Base-by-base conservation (phyloP, 1,140 invertebrate genomes). In the Cepaea nemoralis region DNA sequence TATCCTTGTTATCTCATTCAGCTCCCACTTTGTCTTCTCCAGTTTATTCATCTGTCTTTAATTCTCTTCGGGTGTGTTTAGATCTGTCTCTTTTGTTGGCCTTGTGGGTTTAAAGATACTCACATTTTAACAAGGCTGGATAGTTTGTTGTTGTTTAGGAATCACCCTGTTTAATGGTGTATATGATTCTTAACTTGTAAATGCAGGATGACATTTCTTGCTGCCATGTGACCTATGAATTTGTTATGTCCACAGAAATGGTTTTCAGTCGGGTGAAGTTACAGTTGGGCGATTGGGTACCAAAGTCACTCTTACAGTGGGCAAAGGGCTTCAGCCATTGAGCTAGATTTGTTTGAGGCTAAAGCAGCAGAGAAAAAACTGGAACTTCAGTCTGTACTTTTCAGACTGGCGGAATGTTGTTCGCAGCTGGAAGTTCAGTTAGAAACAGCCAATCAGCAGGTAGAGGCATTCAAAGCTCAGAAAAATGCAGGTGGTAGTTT, bases 361-460 rank as follows among this genome's bases (percentile, higher is more conserved):
- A 90, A 86, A 79, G 86, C 88, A 33, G 87, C 86, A 16, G 89
- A 89, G 33, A 89, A 86, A 71, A 89, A 86, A 85, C 70, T 80
- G 40, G 88, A 89, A 77, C 78, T 89, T 42, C 87, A 90, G 67
- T 85, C 63, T 48, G 70, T 90, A 6, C 66, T 90, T 14, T 90
- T 90, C 74, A 70, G 78, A 73, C 76, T 89, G n/a, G 89, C 88
- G 22, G 85, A 86, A 40, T 74, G 80, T 33, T 77, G 81, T 45
- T 82, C 76, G 16, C 77, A 77, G 5, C 77, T 90, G 33, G 85
- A 88, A 81, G 67, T 55, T 50, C 82, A 88, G 39, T 70, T 90
- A 19, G 81, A 83, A 27, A 82, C 67, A 59, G 85, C 84, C 14
- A 87, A 89, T 74, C 83, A 89, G 66, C 83, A 80, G 31, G 82